These are phyloP conservation scores for Pandemis cinnamomeana DNA, from an alignment of 2,888 invertebrate species.

Conservation along the genomic window DNA sequence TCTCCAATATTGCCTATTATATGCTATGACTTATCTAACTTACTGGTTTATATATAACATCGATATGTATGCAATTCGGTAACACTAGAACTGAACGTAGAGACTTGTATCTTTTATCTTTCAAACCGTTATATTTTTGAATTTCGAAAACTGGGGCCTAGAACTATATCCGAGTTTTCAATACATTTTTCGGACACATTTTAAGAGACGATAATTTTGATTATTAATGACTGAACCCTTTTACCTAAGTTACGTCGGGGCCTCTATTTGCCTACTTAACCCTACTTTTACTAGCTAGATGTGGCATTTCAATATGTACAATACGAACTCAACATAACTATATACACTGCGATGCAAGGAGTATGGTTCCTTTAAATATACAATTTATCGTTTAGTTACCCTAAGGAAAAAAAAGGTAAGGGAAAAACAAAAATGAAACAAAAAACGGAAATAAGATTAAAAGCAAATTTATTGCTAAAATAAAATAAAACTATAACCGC, in stretches of 20 bases:
- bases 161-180: slow-evolving; percentile 65
- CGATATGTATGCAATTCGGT: slow-evolving; percentile 83
- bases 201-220: slow-evolving; percentile 70
- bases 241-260: slow-evolving; percentile 51
- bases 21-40: slow-evolving; percentile 66
- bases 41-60: slow-evolving; percentile 78
- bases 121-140: slow-evolving; percentile 53
- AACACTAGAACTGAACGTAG: slow-evolving; percentile 75
- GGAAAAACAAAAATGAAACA: slow-evolving; percentile 69
- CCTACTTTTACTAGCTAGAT: slow-evolving; percentile 59
- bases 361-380: slow-evolving; percentile 82
- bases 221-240: slow-evolving; percentile 64
- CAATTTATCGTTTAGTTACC: slow-evolving; percentile 60
- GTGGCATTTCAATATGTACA: slow-evolving; percentile 71
- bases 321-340: slow-evolving; percentile 63
- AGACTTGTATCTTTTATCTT: slow-evolving; percentile 55
- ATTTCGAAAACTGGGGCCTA: slow-evolving; percentile 62
- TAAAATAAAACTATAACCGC: slow-evolving; percentile 82
- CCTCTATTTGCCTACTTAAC: slow-evolving; percentile 64
- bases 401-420: slow-evolving; percentile 53
- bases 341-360: slow-evolving; percentile 81
- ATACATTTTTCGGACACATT: slow-evolving; percentile 66
- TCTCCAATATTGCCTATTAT: slow-evolving; percentile 80
- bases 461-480: slow-evolving; percentile 85
- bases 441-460: slow-evolving; percentile 75